These are phyloP conservation scores for Harpalus rubripes DNA, from an alignment of 2,888 invertebrate genomes.

Conservation along the genomic window DNA sequence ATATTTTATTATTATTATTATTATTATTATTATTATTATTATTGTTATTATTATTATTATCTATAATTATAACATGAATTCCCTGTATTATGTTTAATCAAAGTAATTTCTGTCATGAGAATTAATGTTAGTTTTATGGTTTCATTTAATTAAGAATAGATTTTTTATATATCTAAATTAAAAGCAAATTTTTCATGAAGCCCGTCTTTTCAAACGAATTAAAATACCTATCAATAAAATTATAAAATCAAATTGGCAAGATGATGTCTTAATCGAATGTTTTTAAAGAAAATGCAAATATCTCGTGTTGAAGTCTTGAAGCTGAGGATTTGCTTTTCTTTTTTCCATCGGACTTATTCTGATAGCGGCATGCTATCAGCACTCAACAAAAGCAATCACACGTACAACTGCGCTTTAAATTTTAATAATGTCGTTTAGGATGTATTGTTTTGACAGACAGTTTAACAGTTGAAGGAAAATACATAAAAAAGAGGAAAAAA, in stretches of 20 bases:
- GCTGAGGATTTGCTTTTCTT: not conserved
- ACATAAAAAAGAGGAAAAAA: not conserved
- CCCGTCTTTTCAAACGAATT: conserved; percentile 11
- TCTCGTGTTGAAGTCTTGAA: not conserved
- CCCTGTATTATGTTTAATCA: no score
- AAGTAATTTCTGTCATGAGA: no score
- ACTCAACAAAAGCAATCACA: conserved; percentile 13
- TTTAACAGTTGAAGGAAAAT: not conserved
- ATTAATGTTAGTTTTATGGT: no score
- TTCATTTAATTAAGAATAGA: no score
- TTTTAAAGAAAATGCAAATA: conserved; percentile 31
- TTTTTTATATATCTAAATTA: not conserved
- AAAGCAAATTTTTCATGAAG: not conserved
- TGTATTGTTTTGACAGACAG: not conserved
- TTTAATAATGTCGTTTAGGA: conserved; percentile 41
- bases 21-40: no score
- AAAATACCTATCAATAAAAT: conserved; percentile 22
- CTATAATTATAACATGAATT: no score
- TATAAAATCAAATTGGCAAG: conserved; percentile 1
- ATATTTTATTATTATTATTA: no score
- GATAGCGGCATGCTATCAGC: conserved; percentile 29
- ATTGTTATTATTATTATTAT: no score
- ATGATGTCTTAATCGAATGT: conserved; percentile 13
- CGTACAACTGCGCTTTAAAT: conserved; percentile 31
- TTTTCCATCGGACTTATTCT: conserved; percentile 5